Base-by-base conservation (phyloP, 2,797 vertebrate genomes). In the Morelia viridis region DNA sequence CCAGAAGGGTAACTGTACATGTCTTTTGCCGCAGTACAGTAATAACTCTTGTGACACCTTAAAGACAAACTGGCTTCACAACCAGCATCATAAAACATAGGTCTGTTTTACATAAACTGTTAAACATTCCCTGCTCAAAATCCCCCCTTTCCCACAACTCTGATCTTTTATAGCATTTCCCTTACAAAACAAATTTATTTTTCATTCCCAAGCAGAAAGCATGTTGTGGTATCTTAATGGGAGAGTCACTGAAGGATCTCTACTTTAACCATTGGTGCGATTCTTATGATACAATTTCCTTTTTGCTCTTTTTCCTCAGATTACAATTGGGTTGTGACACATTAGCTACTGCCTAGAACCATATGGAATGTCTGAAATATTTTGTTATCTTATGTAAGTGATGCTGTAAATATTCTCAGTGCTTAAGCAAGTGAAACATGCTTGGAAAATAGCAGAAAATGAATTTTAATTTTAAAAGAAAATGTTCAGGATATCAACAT, bases 331-430 rank as follows among this genome's bases (percentile, higher is more conserved):
- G 91, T 89, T 96, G 95, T 94, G 93, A 93, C 96, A 96, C 96
- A 96, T 94, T 91, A 94, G 95, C 95, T 96, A 95, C 96, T 96
- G 93, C 96, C 95, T 95, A 93, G 96, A 94, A 96, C 96, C 96
- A 96, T 95, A 97, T 95, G 97, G 97, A 97, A 96, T 97, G 96
- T 96, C 97, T 96, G 96, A 97, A 96, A 96, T 91, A 89, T 88
- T 92, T 97, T 97, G 96, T 97, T 97, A 97, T 96, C 95, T 0
- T 94, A 91, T 93, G 90, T 31, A 94, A 71, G 0, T 88, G 94
- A 94, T 88, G 88, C 85, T 94, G 71, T 91, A 93, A 92, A 87
- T 91, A 93, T 58, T 93, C 85, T 87, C 87, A 93, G 87, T 95
- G 93, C 92, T 95, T 95, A 95, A 94, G 91, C 17, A 1, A 93